A percentile compares a stretch with the other conserved stretches of the same genome.
These are phyloP conservation scores for Colostygia pectinataria DNA, from an alignment of 2,888 invertebrate species.

Conservation along the genomic window DNA sequence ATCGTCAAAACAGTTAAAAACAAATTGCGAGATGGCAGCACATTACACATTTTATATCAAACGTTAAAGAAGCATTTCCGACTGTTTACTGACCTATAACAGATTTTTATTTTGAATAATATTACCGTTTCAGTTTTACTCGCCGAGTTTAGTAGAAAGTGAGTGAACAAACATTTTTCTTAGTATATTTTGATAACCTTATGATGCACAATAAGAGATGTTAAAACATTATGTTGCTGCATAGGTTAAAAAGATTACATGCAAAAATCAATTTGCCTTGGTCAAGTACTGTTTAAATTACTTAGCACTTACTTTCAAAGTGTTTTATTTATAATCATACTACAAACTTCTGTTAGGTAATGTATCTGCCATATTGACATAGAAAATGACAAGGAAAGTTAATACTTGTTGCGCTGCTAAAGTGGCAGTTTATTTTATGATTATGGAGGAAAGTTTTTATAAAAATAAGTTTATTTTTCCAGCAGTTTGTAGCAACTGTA, in stretches of 20 bases:
- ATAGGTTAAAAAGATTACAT: no score
- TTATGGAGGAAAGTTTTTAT: no score
- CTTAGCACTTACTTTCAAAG: no score
- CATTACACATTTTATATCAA: conserved; percentile 22
- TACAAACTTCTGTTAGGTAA: no score
- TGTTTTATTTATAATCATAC: no score
- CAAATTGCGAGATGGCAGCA: conserved; percentile 13
- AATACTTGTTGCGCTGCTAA: no score
- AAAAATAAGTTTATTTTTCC: conserved; percentile 32
- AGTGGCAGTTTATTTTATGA: no score
- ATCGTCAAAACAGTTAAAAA: conserved; percentile 13
- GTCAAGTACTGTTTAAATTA: no score
- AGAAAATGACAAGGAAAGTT: no score
- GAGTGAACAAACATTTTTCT: conserved; percentile 8
- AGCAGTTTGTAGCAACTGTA: conserved; percentile 38
- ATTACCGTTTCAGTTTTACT: conserved; percentile 14
- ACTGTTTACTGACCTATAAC: conserved; percentile 34
- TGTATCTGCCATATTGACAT: no score
- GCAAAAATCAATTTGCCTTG: no score
- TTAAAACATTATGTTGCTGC: no score
- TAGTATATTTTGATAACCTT: background rate
- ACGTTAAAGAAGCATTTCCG: conserved; percentile 29
- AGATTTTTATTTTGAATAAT: conserved; percentile 25
- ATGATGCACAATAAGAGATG: background rate
- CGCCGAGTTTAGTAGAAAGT: conserved; percentile 15